Evolutionary conservation across 2,888 invertebrate species (phyloP), one percentile per base, ranked within the genome.

Genomic region (Phragmatobia fuliginosa): DNA sequence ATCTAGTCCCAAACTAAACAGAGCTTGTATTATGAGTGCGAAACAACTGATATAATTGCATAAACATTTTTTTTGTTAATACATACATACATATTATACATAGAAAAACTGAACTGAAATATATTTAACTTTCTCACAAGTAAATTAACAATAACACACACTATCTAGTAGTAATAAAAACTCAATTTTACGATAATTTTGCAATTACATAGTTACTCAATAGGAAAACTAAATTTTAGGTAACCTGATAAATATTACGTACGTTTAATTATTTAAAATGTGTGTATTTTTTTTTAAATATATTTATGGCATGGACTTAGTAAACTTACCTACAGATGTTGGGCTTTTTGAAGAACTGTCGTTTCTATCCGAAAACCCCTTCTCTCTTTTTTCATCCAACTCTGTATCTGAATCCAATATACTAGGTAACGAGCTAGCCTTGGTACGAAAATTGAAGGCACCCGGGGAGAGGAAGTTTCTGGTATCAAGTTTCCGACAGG

Each of bases 381-480:
- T 94, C n/a, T 91, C 91, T 66, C 93, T 92, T 82, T 91, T 95
- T 73, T 92, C 94, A 69, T 96, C 96, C 72, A 96, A 92, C 76
- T 97, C 97, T 59, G 96, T 96, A 74, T 97, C 97, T 0, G 97
- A 97, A 85, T 98, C 97, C 83, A 98, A 93, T 84, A 98, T 98
- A 86, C 97, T 98, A 0, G 98, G 98, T 85, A 98, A 90, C 70
- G 98, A 98, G 86, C 97, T 97, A 65, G 98, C 97, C 90, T 95
- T 95, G 67, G 91, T 91, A 66, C 95, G 94, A 80, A 96, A 96
- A 88, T 95, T 95, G 84, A 96, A 96, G 14, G 96, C 94, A 77
- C 95, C 96, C 16, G 96, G 96, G 16, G 96, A 96, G 8, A 96
- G 91, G 84, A 95, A 95, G 84, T 96, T 96, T 73, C 92, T 95